Percentiles rank a stretch among this genome's conserved stretches.
Evolutionary conservation across 2,113 vertebrate genomes (phyloP).

Genomic region (Ceyx margarethae): DNA sequence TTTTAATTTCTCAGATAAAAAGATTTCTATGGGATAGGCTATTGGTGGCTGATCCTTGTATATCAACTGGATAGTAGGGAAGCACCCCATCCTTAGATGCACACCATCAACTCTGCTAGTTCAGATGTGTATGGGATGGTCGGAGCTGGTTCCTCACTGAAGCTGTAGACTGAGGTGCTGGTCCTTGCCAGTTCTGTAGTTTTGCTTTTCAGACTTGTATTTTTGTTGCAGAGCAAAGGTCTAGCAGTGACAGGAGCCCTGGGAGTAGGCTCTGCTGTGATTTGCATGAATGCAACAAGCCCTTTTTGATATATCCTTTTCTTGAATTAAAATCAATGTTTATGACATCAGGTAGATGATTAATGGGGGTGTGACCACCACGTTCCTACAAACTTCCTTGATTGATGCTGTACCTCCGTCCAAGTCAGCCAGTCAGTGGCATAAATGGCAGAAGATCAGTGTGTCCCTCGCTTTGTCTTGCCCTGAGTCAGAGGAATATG

Average conservation of each 20-base stretch:
- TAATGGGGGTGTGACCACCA: neutral
- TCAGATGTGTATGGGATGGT: rapidly evolving
- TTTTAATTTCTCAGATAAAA: neutral
- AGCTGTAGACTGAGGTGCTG: neutral
- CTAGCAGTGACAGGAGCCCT: neutral
- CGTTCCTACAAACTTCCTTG: neutral
- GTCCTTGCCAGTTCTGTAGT: neutral
- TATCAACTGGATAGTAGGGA: neutral
- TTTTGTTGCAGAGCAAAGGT: neutral
- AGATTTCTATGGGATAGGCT: neutral
- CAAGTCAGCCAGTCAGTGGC: neutral
- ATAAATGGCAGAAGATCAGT: rapidly evolving
- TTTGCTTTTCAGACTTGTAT: neutral
- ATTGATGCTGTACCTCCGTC: rapidly evolving
- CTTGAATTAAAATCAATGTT: neutral
- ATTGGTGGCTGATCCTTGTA: neutral
- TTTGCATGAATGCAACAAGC: neutral
- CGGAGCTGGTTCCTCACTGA: neutral
- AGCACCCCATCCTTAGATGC: neutral
- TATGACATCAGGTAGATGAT: neutral
- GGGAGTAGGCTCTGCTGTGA: neutral
- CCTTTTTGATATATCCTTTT: neutral
- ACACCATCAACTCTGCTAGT: neutral
- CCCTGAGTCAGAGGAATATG: neutral
- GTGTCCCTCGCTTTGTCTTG: neutral